Percentiles rank a stretch among this genome's conserved stretches.
phyloP scores from a whole-genome alignment of 2,888 invertebrate genomes.

The Uropetala carovei region DNA sequence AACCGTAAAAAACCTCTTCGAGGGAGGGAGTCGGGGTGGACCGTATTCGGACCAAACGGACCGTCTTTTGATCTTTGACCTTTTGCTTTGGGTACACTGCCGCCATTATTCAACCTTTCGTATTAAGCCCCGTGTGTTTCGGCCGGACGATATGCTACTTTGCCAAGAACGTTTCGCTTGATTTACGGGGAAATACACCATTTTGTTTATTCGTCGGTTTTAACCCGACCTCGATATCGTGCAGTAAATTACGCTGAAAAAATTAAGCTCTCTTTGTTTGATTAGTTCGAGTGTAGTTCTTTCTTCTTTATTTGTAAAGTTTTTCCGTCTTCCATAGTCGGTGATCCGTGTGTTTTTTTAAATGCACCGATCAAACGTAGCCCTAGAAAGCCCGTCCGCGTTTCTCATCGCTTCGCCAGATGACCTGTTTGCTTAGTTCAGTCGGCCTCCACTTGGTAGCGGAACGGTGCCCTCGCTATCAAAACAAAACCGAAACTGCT shows the following conservation, averaged over 20 bases:
- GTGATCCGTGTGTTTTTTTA: too few relatives aligned
- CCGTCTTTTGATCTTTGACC: constrained; percentile 32
- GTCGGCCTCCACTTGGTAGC: too few relatives aligned
- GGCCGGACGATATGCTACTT: background rate
- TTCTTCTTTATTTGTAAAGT: too few relatives aligned
- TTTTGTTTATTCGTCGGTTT: background rate
- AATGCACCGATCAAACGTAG: too few relatives aligned
- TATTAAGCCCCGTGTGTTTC: background rate
- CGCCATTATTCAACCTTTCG: background rate
- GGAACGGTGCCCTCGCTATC: too few relatives aligned
- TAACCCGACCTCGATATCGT: background rate
- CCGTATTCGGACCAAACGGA: background rate
- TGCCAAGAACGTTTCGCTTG: background rate
- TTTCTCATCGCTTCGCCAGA: too few relatives aligned
- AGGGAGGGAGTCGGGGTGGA: background rate
- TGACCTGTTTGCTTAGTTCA: too few relatives aligned
- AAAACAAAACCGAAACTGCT: too few relatives aligned
- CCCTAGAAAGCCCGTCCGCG: too few relatives aligned
- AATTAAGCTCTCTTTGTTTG: background rate
- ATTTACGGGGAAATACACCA: background rate
- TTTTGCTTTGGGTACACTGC: constrained; percentile 1
- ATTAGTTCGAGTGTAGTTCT: too few relatives aligned
- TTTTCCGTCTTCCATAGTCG: too few relatives aligned
- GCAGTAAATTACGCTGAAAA: background rate
- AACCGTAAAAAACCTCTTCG: background rate